Evolutionary conservation across 2,888 invertebrate genomes (phyloP).

Genomic region (Stegana nigrithorax): DNA sequence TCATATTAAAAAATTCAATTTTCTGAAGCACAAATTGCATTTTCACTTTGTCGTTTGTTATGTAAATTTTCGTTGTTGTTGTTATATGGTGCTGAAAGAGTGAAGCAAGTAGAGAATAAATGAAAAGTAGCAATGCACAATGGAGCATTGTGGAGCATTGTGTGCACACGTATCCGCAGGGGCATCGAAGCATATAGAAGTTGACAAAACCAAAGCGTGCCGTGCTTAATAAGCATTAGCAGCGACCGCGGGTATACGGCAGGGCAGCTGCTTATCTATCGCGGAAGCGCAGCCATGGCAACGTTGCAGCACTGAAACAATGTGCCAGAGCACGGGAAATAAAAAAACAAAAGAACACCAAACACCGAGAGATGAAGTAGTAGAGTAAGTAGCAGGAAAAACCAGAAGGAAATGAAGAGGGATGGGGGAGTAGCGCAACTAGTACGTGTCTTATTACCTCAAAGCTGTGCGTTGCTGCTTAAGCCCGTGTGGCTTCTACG

Average conservation of each 20-base stretch:
- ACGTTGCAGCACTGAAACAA: too few relatives aligned
- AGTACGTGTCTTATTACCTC: conserved; percentile 14
- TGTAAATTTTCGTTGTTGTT: too few relatives aligned
- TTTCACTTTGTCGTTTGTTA: not conserved
- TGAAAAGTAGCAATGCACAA: conserved; percentile 1
- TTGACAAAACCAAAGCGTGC: conserved; percentile 12
- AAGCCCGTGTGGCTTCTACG: too few relatives aligned
- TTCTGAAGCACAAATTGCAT: not conserved
- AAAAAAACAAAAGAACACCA: too few relatives aligned
- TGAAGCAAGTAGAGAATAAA: too few relatives aligned
- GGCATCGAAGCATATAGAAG: not conserved
- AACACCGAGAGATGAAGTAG: too few relatives aligned
- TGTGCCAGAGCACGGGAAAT: too few relatives aligned
- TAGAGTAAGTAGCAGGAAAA: too few relatives aligned
- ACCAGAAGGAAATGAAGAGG: not conserved
- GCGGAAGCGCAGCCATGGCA: not conserved
- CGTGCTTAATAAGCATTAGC: conserved; percentile 12
- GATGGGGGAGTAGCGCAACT: not conserved
- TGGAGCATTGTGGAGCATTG: too few relatives aligned
- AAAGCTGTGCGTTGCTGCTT: too few relatives aligned
- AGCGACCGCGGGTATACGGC: not conserved
- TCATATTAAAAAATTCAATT: not conserved
- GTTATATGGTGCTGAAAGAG: too few relatives aligned
- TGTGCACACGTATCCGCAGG: not conserved
- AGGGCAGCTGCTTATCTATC: not conserved